Evolutionary conservation across 2,797 vertebrate species (phyloP).

Genomic region (Galagoides demidoff): DNA sequence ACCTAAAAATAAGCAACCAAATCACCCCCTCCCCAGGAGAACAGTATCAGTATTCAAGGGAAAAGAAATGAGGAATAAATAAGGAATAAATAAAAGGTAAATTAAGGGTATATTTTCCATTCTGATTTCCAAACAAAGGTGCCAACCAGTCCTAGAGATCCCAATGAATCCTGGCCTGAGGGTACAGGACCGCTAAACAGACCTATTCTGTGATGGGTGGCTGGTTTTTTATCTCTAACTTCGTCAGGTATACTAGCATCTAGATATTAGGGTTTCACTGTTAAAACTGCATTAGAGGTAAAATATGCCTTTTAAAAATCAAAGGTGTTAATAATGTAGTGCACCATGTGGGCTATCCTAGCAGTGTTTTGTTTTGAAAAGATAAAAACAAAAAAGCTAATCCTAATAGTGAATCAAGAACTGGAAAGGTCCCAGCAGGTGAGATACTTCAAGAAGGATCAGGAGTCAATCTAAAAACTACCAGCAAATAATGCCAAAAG

Average conservation of each 20-base stretch:
- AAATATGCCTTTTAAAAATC: conserved; percentile 45
- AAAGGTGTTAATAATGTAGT: conserved; percentile 39
- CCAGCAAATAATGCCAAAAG: conserved; percentile 10
- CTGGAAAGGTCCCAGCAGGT: neutral
- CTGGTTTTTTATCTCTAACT: neutral
- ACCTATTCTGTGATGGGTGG: neutral
- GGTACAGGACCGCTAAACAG: neutral
- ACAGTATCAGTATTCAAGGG: neutral
- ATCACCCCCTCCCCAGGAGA: neutral
- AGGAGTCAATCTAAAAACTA: conserved; percentile 30
- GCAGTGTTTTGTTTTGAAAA: neutral
- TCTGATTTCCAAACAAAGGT: conserved; percentile 43
- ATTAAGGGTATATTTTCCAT: neutral
- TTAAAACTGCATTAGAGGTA: conserved; percentile 30
- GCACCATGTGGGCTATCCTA: neutral
- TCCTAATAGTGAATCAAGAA: neutral
- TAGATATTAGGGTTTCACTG: neutral
- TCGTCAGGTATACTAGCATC: neutral
- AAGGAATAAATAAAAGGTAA: neutral
- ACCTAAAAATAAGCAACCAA: neutral
- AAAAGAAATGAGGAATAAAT: neutral
- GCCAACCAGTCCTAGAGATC: neutral
- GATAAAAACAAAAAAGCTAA: neutral
- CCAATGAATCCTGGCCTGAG: neutral
- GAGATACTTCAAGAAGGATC: neutral